Base-by-base conservation (phyloP, 2,113 vertebrate species). In the Mirza zaza region DNA sequence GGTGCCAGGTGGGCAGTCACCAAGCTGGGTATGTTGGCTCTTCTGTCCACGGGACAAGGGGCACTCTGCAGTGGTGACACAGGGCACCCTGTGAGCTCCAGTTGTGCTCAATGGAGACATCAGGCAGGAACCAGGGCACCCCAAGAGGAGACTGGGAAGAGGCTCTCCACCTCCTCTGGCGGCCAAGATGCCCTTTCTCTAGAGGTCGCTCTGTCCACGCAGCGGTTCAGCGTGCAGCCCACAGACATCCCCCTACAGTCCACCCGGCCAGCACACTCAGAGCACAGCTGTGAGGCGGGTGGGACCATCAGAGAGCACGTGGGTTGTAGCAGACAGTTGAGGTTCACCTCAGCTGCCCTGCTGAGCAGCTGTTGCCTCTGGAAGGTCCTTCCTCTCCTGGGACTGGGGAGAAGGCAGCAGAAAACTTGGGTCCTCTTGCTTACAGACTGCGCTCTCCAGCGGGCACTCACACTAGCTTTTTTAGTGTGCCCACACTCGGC, bases 131-230 rank as follows among this genome's bases (percentile, higher is more conserved):
- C 10, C 55, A 91, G 48, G 73, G 21, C 3, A 42, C 27, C 6
- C 8, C 0, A 15, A 48, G 55, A 50, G 36, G 23, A 34, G 27
- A 1, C 0, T 14, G 15, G 12, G 36, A 20, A 29, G 11, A 50
- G 84, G 55, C 63, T 6, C n/a, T 39, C 25, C 25, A 63, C 32
- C 45, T 55, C 75, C 50, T 82, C 32, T 57, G 25, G 25, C 7
- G 85, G 67, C 13, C 4, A 0, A 0, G 52, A 45, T 21, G 68
- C n/a, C 52, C 77, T 81, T 76, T 82, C 14, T 52, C 42, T 52
- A 86, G 82, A 59, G 57, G 63, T 42, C 48, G 23, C 65, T 85
- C 68, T 29, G 13, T 73, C 52, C 45, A 18, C 59, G 18, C 21
- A 27, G 32, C 34, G 67, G 63, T 25, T 48, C 13, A 1, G 29